These are phyloP conservation scores for Petrocephalus sullivani DNA, from an alignment of 2,797 vertebrate species.

Conservation along the genomic window DNA sequence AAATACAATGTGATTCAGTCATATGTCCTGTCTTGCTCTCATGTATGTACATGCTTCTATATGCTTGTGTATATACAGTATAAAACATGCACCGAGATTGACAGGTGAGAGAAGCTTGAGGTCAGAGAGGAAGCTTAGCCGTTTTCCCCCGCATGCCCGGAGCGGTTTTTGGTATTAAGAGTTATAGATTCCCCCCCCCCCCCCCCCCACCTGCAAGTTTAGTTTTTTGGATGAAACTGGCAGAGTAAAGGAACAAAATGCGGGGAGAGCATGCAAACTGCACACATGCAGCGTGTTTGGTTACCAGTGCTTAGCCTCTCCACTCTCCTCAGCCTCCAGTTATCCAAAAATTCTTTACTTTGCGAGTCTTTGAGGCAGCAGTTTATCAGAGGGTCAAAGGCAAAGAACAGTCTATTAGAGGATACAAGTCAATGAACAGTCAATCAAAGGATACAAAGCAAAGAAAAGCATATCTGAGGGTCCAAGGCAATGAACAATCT, in stretches of 20 bases:
- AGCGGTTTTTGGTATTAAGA: too few relatives aligned
- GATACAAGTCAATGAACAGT: too few relatives aligned
- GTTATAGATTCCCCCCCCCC: too few relatives aligned
- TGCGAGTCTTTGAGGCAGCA: not conserved
- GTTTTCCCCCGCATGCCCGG: not conserved
- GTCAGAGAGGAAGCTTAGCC: not conserved
- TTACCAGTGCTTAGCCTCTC: not conserved
- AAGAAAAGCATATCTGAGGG: too few relatives aligned
- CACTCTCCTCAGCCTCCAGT: not conserved
- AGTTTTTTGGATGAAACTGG: too few relatives aligned
- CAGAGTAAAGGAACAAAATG: not conserved
- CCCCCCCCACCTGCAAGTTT: too few relatives aligned
- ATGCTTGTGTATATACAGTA: not conserved
- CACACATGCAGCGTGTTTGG: not conserved
- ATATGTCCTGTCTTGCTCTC: not conserved
- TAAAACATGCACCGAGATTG: not conserved
- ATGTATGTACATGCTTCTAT: too few relatives aligned
- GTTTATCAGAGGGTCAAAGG: not conserved
- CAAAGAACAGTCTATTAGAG: too few relatives aligned
- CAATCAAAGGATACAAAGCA: too few relatives aligned
- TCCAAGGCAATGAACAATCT: too few relatives aligned
- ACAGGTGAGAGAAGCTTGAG: not conserved
- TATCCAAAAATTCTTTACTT: not conserved
- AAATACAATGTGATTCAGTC: not conserved
- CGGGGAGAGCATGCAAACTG: not conserved